Percentiles rank a stretch among this genome's conserved stretches.
These are phyloP conservation scores for Magallana gigas DNA, from an alignment of 1,140 invertebrate genomes.

Conservation along the genomic window DNA sequence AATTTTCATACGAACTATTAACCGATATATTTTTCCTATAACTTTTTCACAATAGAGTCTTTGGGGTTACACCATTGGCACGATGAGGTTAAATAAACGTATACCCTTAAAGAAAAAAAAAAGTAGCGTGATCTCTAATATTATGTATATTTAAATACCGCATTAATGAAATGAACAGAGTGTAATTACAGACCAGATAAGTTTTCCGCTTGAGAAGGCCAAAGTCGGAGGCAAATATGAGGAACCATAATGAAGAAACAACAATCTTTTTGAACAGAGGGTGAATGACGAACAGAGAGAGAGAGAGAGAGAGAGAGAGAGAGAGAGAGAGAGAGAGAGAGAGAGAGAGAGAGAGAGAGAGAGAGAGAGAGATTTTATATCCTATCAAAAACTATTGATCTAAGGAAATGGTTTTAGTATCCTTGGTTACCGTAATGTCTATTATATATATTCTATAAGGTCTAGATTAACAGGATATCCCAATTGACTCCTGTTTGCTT, in stretches of 20 bases:
- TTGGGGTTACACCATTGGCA: too few relatives aligned
- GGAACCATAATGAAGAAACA: background rate
- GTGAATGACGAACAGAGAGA: background rate
- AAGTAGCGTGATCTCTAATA: too few relatives aligned
- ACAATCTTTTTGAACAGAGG: background rate
- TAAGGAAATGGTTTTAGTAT: background rate
- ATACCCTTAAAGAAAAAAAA: too few relatives aligned
- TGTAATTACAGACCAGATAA: slow-evolving; percentile 1
- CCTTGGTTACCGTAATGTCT: background rate
- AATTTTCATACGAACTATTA: too few relatives aligned
- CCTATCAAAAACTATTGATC: background rate
- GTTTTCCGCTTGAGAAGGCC: background rate
- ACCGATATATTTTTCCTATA: too few relatives aligned
- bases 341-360: background rate
- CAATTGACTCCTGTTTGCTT: too few relatives aligned
- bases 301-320: background rate
- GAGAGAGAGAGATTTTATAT: background rate
- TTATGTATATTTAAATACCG: background rate
- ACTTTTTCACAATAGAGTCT: too few relatives aligned
- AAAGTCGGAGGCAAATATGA: background rate
- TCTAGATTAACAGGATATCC: too few relatives aligned
- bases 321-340: background rate
- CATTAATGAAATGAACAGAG: background rate
- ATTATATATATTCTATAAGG: too few relatives aligned
- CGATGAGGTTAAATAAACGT: too few relatives aligned